Evolutionary conservation across 2,888 invertebrate species (phyloP).

Genomic region (Acronicta alni): DNA sequence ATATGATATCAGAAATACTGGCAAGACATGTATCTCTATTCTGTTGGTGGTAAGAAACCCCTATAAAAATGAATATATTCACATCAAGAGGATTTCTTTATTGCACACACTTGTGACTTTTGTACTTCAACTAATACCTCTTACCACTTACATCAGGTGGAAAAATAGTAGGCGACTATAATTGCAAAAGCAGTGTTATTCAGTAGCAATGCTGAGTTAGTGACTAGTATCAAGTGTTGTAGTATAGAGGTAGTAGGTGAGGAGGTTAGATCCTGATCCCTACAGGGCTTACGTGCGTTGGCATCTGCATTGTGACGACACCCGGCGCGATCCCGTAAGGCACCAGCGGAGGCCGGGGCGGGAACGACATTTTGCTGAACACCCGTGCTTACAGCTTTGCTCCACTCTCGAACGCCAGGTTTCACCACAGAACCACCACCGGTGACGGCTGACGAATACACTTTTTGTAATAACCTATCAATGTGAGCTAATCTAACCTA

Average conservation of each 20-base stretch:
- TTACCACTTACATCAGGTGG: no score
- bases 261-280: constrained; percentile 53
- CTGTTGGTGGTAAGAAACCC: no score
- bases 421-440: constrained; percentile 49
- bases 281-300: constrained; percentile 91
- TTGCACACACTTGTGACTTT: no score
- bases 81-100: no score
- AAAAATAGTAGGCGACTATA: background rate
- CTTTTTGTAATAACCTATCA: constrained; percentile 38
- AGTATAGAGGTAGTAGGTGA: constrained; percentile 16
- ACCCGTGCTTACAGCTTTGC: constrained; percentile 28
- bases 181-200: background rate
- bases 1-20: no score
- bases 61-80: no score
- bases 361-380: constrained; percentile 93
- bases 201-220: background rate
- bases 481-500: constrained; percentile 12
- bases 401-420: constrained; percentile 39
- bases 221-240: background rate
- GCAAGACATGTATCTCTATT: no score
- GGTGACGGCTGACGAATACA: constrained; percentile 67
- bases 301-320: constrained; percentile 93
- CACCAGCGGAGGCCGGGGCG: constrained; percentile 95
- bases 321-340: constrained; percentile 92
- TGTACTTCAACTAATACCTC: no score